Percentiles rank a stretch among this genome's conserved stretches.
Conservation (phyloP, 2,888 invertebrate genomes). For the Hipparchia sbordonii region DNA sequence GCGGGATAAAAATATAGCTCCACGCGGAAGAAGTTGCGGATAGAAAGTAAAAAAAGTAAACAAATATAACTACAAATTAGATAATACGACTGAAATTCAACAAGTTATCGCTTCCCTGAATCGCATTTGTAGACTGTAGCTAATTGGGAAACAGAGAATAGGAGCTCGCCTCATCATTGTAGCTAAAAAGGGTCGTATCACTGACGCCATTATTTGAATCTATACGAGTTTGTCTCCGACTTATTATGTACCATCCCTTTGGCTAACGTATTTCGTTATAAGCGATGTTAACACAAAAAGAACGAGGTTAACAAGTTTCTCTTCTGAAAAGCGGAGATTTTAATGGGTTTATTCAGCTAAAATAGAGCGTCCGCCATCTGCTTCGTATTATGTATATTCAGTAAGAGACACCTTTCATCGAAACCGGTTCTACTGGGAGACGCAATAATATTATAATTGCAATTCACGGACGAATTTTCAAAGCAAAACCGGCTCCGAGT, state of each 20-base stretch:
- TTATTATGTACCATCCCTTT: neutral
- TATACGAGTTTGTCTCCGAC: too few species aligned
- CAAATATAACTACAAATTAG: too few species aligned
- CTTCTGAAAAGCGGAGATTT: conserved; percentile 9
- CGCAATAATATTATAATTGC: neutral
- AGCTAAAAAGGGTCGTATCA: too few species aligned
- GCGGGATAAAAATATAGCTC: neutral
- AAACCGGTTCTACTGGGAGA: conserved; percentile 1
- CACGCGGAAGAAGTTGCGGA: too few species aligned
- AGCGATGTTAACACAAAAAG: neutral
- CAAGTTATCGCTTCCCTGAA: too few species aligned
- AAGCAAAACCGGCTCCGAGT: neutral
- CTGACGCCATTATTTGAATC: neutral
- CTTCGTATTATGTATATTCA: conserved; percentile 1
- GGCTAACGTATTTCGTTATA: neutral
- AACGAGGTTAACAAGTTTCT: conserved; percentile 1
- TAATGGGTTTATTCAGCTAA: conserved; percentile 10
- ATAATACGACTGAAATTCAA: too few species aligned
- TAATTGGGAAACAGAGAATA: neutral
- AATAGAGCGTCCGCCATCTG: neutral
- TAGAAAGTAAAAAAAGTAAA: too few species aligned
- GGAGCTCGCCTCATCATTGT: neutral
- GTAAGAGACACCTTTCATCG: conserved; percentile 6
- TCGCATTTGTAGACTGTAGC: too few species aligned
- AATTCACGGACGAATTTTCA: conserved; percentile 3